phyloP scores from a whole-genome alignment of 1,140 invertebrate genomes.

The Bombus consobrinus region DNA sequence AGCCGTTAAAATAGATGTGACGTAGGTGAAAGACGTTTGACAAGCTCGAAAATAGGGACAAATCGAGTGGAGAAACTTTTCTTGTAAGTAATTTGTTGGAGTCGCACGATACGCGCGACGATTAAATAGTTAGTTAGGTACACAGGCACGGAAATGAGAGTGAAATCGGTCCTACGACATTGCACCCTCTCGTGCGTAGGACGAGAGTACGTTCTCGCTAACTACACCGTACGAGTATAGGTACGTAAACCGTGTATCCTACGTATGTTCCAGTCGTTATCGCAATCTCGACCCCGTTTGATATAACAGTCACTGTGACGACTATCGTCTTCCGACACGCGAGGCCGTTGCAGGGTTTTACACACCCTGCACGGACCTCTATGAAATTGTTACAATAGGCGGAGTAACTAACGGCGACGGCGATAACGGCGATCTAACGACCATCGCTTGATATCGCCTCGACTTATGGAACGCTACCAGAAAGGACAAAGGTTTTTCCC shows the following conservation, averaged over 20 bases:
- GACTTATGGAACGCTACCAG: conserved; percentile 8
- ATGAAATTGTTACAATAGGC: conserved; percentile 71
- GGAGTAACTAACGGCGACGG: conserved; percentile 67
- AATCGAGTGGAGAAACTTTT: not conserved
- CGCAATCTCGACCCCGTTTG: conserved; percentile 78
- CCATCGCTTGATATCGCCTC: conserved; percentile 35
- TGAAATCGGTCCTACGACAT: conserved; percentile 44
- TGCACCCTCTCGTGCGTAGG: conserved; percentile 62
- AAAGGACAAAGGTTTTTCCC: conserved; percentile 37
- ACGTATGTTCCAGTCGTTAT: conserved; percentile 79
- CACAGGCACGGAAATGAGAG: not conserved
- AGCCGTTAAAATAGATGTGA: not conserved
- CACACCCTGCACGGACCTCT: conserved; percentile 60
- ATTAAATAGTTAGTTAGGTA: not conserved
- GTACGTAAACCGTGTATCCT: conserved; percentile 74
- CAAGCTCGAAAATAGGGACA: not conserved
- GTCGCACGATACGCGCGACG: not conserved
- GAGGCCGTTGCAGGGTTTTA: conserved; percentile 68
- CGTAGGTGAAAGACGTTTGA: not conserved
- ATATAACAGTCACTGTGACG: conserved; percentile 82
- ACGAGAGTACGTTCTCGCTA: conserved; percentile 63
- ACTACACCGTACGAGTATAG: conserved; percentile 55
- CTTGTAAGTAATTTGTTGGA: not conserved
- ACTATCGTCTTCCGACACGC: conserved; percentile 80
- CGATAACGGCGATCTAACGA: conserved; percentile 60